Conservation (phyloP, 2,888 invertebrate species). For the Schizotus pectinicornis region DNA sequence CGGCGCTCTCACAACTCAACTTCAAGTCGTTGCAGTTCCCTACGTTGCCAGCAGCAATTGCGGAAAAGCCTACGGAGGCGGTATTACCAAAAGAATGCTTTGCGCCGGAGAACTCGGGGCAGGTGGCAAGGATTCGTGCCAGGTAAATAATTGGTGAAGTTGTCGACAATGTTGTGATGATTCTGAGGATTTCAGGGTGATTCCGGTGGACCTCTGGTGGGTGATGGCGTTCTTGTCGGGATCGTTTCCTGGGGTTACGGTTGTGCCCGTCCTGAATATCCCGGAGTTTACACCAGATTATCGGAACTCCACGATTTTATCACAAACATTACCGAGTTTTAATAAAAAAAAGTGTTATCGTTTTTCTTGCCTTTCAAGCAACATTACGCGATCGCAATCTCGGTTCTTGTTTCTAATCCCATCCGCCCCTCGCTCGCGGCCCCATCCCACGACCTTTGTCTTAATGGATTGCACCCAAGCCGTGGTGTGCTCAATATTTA, state of each 20-base stretch:
- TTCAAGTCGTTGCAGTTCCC: constrained; percentile 34
- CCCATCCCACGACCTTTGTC: no score
- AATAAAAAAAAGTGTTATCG: no score
- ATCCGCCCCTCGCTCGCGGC: no score
- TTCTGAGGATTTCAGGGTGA: constrained; percentile 32
- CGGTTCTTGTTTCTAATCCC: no score
- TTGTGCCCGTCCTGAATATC: not conserved
- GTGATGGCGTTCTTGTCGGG: not conserved
- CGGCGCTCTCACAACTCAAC: constrained; percentile 9
- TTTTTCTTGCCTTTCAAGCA: no score
- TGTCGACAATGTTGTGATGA: constrained; percentile 3
- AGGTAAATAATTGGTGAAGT: constrained; percentile 52
- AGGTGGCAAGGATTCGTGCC: constrained; percentile 63
- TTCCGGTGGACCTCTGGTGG: constrained; percentile 32
- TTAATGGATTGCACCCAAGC: no score
- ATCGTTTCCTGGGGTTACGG: constrained; percentile 4
- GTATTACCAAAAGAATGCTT: constrained; percentile 60
- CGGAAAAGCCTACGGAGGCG: constrained; percentile 14
- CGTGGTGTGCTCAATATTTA: no score
- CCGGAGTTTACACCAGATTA: constrained; percentile 6
- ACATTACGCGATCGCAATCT: no score
- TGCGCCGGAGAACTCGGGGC: constrained; percentile 61
- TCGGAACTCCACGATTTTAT: no score
- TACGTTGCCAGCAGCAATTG: constrained; percentile 31
- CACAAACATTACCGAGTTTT: no score